Evolutionary conservation across 2,888 invertebrate species (phyloP), one percentile per base, ranked within the genome.

Genomic region (Formica aserva): DNA sequence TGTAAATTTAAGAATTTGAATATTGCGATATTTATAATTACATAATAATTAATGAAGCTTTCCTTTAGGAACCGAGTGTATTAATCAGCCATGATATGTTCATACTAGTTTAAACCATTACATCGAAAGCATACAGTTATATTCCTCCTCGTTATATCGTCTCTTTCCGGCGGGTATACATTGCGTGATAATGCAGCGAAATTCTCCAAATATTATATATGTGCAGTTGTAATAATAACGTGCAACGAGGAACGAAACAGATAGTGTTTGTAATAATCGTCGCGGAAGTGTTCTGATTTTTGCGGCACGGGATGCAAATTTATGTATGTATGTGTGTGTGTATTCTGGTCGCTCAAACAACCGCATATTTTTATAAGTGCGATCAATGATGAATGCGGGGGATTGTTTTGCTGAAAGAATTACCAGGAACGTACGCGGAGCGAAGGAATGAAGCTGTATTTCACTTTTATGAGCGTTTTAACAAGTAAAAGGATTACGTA

Each of bases 391-490:
- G 29, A 29, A 76, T 52, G 22, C 32, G 13, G 13, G 13, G 22
- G 5, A 41, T 66, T 76, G 45, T 48, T 65, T 48, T 45, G 32
- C 35, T 48, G 15, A 6, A 67, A 67, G 45, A 65, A 65, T 5
- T 18, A 65, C 22, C 26, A 45, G 32, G n/a, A 45, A 32, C 18
- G 48, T 48, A 63, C 15, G 32, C 15, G 32, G n/a, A 60, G 13
- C 18, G 18, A 35, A 22, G 26, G 35, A 8, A 52, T 18, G 32
- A 76, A 66, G 67, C 22, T 66, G 48, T 66, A 76, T 76, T 76
- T 76, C 13, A 66, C 2, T 76, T 76, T 76, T 66, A 76, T 32
- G 48, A 65, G 35, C 35, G 13, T 65, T 57, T 76, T 76, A 66
- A 76, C 48, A 66, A 76, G 76, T 66, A 76, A 35, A 52, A 52